Evolutionary conservation across 2,113 vertebrate genomes (phyloP).

Genomic region (Herpetotheres cachinnans): DNA sequence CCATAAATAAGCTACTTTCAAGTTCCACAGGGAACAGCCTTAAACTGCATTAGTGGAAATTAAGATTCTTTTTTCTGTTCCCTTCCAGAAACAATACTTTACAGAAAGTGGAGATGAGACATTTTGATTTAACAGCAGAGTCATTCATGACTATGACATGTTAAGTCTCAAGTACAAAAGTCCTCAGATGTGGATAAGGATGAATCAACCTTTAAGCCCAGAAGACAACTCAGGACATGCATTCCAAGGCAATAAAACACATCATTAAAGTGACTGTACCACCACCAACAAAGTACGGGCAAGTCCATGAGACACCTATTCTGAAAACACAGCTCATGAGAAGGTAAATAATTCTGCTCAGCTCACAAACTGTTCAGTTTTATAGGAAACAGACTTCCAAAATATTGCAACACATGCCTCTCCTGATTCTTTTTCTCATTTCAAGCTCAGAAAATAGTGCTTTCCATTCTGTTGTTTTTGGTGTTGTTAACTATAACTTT

Average conservation of each 20-base stretch:
- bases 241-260: neutral
- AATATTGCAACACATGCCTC: neutral
- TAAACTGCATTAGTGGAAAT: neutral
- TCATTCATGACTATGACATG: neutral
- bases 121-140: neutral
- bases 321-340: neutral
- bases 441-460: neutral
- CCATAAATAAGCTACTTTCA: neutral
- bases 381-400: neutral
- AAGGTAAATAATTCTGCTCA: neutral
- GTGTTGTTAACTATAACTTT: neutral
- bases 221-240: neutral
- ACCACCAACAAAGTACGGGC: neutral
- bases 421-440: neutral
- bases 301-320: neutral
- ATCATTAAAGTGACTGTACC: neutral
- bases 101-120: neutral
- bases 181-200: neutral
- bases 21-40: neutral
- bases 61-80: neutral
- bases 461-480: neutral
- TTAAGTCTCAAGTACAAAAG: neutral
- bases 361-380: neutral
- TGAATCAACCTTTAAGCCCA: neutral
- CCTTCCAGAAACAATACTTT: neutral